Base-by-base conservation (phyloP, 2,113 vertebrate genomes). In the Corydoras sp. region DNA sequence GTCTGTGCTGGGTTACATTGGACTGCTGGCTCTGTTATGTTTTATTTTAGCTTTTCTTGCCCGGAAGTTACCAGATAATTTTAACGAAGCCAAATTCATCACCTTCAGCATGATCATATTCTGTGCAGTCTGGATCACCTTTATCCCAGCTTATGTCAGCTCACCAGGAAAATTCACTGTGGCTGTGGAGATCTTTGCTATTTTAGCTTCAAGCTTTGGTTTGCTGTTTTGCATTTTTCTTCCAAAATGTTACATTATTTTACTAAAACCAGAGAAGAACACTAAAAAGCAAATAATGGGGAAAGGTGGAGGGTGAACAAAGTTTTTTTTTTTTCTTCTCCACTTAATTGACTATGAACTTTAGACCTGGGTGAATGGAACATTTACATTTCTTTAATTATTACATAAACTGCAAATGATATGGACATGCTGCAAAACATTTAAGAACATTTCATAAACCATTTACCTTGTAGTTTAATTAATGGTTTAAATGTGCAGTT, bases 161-260 rank as follows among this genome's bases (percentile, higher is more conserved):
- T 87, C 86, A 54, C 86, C 86, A 67, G 84, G 86, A 13, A 88
- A 86, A 53, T 86, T 84, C 1, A 86, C 82, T 9, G 87, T 88
- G 15, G 87, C 83, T 66, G 86, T 88, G 4, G 84, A 88, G 43
- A 87, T 86, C 72, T 88, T 88, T 83, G 83, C 86, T 7, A 79
- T 79, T 74, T 60, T 80, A 62, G 74, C 74, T 3, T 79, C 74
- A 13, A 74, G 74, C 56, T 76, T 76, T 71, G 78, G 63, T 14
- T 74, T 79, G 32, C 48, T 79, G 3, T 71, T 79, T 13, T 76
- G 78, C 58, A 79, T 79, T 15, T 79, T 79, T 60, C n/a, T 71
- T 4, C 77, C 77, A 18, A 79, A 79, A 63, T 79, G 77, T 69
- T 76, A 79, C 15, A 67, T 79, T 0, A 76, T 79, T 51, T 58